Base-by-base conservation (phyloP, 2,888 invertebrate genomes). In the Lasioglossum calceatum region DNA sequence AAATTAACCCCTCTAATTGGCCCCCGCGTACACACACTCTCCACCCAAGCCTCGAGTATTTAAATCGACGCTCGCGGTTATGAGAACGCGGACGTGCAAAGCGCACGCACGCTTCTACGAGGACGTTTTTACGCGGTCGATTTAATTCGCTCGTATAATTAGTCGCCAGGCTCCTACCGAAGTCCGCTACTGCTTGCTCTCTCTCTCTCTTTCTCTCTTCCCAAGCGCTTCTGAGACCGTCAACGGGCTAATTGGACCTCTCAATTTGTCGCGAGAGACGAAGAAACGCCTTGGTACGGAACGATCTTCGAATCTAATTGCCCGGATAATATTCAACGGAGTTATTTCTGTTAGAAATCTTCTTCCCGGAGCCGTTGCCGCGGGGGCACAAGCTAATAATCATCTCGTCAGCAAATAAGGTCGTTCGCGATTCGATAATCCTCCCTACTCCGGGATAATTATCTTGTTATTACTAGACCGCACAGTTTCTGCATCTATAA, bases 1-100 rank as follows among this genome's bases (percentile, higher is more conserved):
- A 91, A 92, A 92, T 92, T 93, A 92, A 93, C 92, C 92, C 91
- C 88, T 89, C 90, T 93, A 94, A 94, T 94, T 93, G 93, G 86
- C 82, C 50, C 84, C 23, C 78, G 19, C 50, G 19, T 32, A 1
- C 58, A n/a, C n/a, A 58, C 58, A n/a, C 19, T 27, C 32, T 27
- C 74, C 36, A 23, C 14, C 4, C 50, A 50, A 23, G 23, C 75
- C 42, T 87, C 87, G 87, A 81, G 89, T 89, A 92, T 91, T 90
- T 91, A 89, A 93, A 93, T 93, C 89, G 87, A 88, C 88, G 58
- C 44, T 36, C 50, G 16, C n/a, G 54, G 42, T 54, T 47, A 71
- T 42, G 73, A 80, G 82, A 82, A 85, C 72, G 79, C 81, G 79
- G 78, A 82, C 87, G 84, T 77, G 79, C 58, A 81, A 82, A 84